Conservation (phyloP, 2,113 vertebrate genomes). For the Triplophysa siluroides region DNA sequence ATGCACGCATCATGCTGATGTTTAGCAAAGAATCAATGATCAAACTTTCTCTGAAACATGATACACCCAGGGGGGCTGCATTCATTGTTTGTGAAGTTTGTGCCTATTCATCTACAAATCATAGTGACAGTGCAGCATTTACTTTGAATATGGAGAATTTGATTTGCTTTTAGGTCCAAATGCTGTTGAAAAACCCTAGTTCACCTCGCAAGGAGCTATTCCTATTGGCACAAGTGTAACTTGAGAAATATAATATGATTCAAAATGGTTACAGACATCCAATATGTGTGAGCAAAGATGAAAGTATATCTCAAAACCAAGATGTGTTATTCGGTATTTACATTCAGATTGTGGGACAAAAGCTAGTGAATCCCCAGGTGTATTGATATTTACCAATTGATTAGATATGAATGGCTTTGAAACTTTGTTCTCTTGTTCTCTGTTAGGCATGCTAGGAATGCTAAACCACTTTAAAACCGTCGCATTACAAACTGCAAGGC, state of each 20-base stretch:
- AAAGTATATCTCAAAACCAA: not conserved
- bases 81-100: not conserved
- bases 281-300: conserved; percentile 7
- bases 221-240: not conserved
- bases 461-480: too few relatives aligned
- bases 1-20: conserved; percentile 17
- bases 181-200: not conserved
- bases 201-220: not conserved
- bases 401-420: too few relatives aligned
- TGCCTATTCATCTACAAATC: conserved; percentile 19
- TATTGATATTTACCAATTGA: not conserved
- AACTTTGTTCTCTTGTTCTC: too few relatives aligned
- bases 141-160: conserved; percentile 11
- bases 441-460: too few relatives aligned
- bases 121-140: conserved; percentile 10
- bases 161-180: not conserved
- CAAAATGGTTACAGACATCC: conserved; percentile 23
- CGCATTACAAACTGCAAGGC: too few relatives aligned
- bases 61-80: not conserved
- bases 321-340: conserved; percentile 14
- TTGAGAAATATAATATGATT: not conserved
- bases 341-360: not conserved
- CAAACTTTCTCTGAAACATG: conserved; percentile 12
- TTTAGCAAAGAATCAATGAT: conserved; percentile 37
- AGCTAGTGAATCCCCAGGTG: not conserved